phyloP scores from a whole-genome alignment of 1,140 invertebrate species.

The Aplysia californica region DNA sequence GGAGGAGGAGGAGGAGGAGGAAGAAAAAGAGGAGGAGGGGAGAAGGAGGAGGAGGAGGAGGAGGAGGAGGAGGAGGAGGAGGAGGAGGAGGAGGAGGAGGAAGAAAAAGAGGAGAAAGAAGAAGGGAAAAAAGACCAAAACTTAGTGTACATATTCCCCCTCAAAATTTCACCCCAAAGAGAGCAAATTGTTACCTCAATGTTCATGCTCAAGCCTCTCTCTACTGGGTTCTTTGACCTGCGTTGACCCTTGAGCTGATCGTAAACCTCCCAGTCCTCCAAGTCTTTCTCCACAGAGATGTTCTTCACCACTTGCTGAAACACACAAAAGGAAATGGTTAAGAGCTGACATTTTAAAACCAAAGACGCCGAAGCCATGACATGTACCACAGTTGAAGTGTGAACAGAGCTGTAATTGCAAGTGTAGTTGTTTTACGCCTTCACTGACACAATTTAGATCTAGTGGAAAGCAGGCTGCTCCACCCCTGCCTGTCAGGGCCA shows the following conservation, averaged over 20 bases:
- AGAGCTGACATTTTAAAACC: no score
- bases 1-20: background rate
- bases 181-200: background rate
- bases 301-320: slow-evolving; percentile 32
- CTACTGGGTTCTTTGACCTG: background rate
- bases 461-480: no score
- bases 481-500: no score
- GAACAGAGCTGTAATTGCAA: no score
- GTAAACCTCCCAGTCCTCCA: slow-evolving; percentile 52
- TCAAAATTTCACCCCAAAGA: no score
- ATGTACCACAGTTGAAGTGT: no score
- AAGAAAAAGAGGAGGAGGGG: background rate
- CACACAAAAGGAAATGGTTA: background rate
- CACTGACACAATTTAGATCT: no score
- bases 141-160: background rate
- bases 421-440: no score
- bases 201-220: background rate
- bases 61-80: background rate
- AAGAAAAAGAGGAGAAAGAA: no score
- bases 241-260: slow-evolving; percentile 37
- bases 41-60: no score
- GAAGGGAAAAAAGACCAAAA: background rate
- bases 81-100: background rate
- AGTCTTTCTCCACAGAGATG: slow-evolving; percentile 30
- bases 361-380: no score